Evolutionary conservation across 2,888 invertebrate species (phyloP), one percentile per base, ranked within the genome.

Genomic region (Cephus runcator): DNA sequence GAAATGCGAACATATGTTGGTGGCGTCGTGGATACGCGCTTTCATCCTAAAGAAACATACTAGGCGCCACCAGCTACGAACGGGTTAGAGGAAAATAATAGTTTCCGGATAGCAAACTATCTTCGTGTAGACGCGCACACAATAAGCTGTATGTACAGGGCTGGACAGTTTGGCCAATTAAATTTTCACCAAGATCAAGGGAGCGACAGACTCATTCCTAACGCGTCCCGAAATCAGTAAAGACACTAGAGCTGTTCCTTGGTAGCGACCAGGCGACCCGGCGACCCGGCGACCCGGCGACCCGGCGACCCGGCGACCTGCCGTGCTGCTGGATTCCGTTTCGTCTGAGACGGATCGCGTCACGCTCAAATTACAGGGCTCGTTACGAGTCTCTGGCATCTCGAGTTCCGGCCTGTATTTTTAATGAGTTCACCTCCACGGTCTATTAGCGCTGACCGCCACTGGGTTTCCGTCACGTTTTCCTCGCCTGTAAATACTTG

Each of bases 11-110:
- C 81, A 81, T 86, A 85, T 84, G 83, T 82, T 83, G 80, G 33
- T 77, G 83, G 85, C 84, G 84, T 86, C 83, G 83, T 73, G 73
- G 76, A 78, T 78, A 78, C 80, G 79, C 78, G 80, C 82, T 79
- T 80, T 83, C 83, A 89, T 89, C 89, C 89, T 89, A 89, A 89
- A 89, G 89, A 88, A 89, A 89, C 89, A 89, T 85, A 83, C 86
- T 85, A 82, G 88, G 86, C 89, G 88, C 89, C 89, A 84, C 85
- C 86, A 84, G 88, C 87, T 88, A 86, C 84, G 83, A 89, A 88
- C 85, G 87, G 87, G 86, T 89, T 89, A 87, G 85, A 85, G 83
- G 86, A 86, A 87, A 87, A 87, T 86, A 86, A 87, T 85, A 85
- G 84, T 83, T 87, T 86, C 85, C 85, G 87, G 84, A 82, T 71